Evolutionary conservation across 2,888 invertebrate genomes (phyloP), one percentile per base, ranked within the genome.

Genomic region (Drosophila pseudotalamancana): DNA sequence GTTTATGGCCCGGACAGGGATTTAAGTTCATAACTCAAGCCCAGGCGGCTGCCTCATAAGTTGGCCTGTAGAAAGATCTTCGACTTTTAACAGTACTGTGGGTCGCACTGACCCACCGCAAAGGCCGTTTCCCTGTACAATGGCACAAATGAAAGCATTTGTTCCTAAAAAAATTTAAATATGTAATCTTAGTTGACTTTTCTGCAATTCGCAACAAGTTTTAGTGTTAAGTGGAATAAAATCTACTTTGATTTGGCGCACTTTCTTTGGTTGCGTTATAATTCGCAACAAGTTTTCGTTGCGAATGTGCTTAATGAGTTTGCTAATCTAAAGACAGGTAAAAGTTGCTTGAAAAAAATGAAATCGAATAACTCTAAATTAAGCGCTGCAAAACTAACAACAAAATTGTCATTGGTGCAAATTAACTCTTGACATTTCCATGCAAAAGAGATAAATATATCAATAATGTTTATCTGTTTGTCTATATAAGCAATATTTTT

Each of bases 1-100:
- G 65, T 79, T 80, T 87, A 80, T 87, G 87, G 84, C 66, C 50
- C 25, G 60, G 35, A 48, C 62, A 27, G 77, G 55, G 74, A 50
- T 51, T 64, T 80, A 77, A 66, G 84, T 80, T 80, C 87, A 80
- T 84, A 87, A 80, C 87, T 87, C 79, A 83, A 86, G n/a, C n/a
- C n/a, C n/a, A n/a, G 81, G 85, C 48, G 61, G 53, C 66, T 23
- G 65, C 46, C 31, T 46, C 55, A 60, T 72, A 72, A 86, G 76
- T 84, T 59, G 76, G 59, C 80, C 72, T 67, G 60, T 77, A 68
- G 77, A 55, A 59, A 57, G 50, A 57, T 37, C 60, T 63, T 51
- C 29, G 61, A 82, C 57, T 62, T 74, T 78, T 65, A 59, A 56
- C 59, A 21, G 54, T 54, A 53, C 27, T 42, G 12, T 43, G 34